Conservation (phyloP, 1,140 invertebrate species). For the Hesperophylax magnus region DNA sequence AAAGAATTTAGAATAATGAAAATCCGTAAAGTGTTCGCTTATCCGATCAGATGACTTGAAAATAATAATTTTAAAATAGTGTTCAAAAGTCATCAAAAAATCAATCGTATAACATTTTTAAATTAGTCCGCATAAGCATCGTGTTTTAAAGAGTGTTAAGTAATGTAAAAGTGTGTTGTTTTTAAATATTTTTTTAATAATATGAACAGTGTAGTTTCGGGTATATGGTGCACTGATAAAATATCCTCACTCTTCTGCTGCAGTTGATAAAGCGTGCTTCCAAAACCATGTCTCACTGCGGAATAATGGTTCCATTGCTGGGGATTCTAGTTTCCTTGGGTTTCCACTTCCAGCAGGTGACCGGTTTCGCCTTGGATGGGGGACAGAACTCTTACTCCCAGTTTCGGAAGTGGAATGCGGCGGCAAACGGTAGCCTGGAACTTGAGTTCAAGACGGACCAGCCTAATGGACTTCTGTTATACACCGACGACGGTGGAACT, state of each 20-base stretch:
- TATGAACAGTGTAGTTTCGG: background rate
- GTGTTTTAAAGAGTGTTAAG: too few species aligned
- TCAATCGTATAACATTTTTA: too few species aligned
- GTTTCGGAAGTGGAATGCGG: conserved; percentile 91
- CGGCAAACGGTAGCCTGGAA: conserved; percentile 88
- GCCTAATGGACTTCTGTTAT: conserved; percentile 89
- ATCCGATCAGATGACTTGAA: background rate
- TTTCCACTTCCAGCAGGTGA: conserved; percentile 60
- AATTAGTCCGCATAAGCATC: too few species aligned
- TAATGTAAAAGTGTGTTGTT: too few species aligned
- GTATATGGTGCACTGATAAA: background rate
- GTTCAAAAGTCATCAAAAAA: background rate
- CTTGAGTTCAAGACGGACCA: conserved; percentile 94
- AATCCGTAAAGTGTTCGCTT: background rate
- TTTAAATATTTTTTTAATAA: background rate
- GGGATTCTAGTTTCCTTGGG: conserved; percentile 61
- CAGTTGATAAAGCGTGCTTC: conserved; percentile 15
- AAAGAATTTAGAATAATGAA: background rate
- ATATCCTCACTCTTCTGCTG: background rate
- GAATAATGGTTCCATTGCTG: conserved; percentile 48
- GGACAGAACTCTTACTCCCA: conserved; percentile 89
- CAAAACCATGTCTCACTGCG: background rate
- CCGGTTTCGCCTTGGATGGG: conserved; percentile 85
- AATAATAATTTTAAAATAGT: background rate
- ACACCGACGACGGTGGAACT: conserved; percentile 94